phyloP scores from a whole-genome alignment of 2,888 invertebrate genomes.

The Perdita meconis region DNA sequence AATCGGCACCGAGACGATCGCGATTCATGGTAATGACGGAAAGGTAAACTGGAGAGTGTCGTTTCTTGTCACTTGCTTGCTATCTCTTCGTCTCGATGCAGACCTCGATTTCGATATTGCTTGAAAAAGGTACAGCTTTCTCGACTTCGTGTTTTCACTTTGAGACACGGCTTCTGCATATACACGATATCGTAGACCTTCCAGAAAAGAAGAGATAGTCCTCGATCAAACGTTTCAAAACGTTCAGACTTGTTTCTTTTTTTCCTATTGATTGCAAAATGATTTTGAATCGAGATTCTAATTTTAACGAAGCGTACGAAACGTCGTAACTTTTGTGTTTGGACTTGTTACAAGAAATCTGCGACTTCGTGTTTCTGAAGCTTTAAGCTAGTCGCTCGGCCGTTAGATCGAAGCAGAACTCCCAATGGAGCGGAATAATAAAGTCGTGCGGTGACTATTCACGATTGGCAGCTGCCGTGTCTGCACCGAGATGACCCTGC shows the following conservation, averaged over 20 bases:
- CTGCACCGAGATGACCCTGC: constrained; percentile 76
- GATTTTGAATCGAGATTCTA: no score
- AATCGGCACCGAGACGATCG: constrained; percentile 73
- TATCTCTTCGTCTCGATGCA: no score
- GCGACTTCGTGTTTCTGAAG: neutral
- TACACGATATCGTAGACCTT: no score
- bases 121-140: no score
- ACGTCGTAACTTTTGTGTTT: no score
- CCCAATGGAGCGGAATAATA: constrained; percentile 59
- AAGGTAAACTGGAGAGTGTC: constrained; percentile 30
- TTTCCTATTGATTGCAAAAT: no score
- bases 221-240: no score
- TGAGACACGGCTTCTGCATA: neutral
- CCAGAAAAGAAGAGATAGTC: no score
- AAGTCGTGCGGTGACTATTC: constrained; percentile 78
- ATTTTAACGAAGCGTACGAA: no score
- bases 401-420: neutral
- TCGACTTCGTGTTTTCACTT: neutral
- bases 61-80: neutral
- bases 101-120: neutral
- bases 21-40: constrained; percentile 74
- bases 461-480: constrained; percentile 77
- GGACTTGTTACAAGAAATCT: neutral
- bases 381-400: neutral
- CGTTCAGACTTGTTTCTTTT: no score